Conservation (phyloP, 2,113 vertebrate species). For the Caretta caretta region DNA sequence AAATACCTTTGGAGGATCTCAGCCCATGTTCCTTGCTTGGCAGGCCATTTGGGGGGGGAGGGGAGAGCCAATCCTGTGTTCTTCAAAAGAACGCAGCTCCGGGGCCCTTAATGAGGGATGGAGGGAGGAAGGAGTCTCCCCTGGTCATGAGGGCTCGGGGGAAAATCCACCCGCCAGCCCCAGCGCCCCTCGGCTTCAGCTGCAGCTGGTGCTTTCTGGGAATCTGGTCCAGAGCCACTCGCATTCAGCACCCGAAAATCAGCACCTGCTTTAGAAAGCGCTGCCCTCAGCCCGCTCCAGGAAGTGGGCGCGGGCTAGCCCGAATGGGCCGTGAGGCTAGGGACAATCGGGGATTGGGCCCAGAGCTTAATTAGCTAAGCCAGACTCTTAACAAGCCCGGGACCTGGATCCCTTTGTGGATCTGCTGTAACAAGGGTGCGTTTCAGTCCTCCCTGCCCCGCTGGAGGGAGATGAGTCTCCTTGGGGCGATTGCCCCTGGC, state of each 20-base stretch:
- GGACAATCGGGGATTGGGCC: not conserved
- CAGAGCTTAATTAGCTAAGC: not conserved
- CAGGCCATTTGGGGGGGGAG: not conserved
- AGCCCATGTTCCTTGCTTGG: not conserved
- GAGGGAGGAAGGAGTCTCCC: not conserved
- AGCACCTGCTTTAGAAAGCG: not conserved
- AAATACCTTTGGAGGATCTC: not conserved
- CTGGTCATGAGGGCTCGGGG: not conserved
- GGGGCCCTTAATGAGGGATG: too few species aligned
- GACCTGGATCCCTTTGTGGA: not conserved
- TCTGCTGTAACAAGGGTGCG: not conserved
- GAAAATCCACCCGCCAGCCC: not conserved
- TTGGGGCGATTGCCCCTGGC: not conserved
- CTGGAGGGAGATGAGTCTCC: not conserved
- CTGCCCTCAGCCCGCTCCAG: not conserved
- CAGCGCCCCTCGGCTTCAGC: not conserved
- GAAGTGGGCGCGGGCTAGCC: not conserved
- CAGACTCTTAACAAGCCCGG: not conserved
- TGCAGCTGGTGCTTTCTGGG: not conserved
- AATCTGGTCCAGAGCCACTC: not conserved
- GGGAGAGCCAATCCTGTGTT: not conserved
- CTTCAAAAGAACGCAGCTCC: not conserved
- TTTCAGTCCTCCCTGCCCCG: not conserved
- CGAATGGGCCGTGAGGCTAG: not conserved
- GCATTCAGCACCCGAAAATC: not conserved